phyloP scores from a whole-genome alignment of 92 coral and sea anemone species.

The Epizoanthus illoricatus region DNA sequence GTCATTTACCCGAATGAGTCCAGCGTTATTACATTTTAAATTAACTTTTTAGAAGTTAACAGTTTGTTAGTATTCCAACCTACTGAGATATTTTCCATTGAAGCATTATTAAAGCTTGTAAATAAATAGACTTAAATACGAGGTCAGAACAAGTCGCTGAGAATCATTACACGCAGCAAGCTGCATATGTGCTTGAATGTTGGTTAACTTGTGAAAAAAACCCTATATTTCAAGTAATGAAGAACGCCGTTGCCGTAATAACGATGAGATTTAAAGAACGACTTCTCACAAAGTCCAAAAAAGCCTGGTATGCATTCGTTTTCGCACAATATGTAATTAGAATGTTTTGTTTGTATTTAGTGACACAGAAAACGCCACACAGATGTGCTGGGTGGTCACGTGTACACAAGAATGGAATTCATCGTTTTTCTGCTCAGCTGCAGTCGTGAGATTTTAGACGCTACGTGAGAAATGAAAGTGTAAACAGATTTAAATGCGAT shows the following conservation, averaged over 20 bases:
- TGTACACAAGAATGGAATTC: neutral
- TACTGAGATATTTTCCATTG: slow-evolving; percentile 21
- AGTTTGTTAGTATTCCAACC: slow-evolving; percentile 32
- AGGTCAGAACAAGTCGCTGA: neutral
- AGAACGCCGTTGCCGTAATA: no score
- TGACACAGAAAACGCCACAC: slow-evolving; percentile 22
- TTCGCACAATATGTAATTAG: slow-evolving; percentile 19
- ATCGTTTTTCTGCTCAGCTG: slow-evolving; percentile 29
- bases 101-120: slow-evolving; percentile 9
- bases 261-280: neutral
- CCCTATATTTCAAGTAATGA: neutral
- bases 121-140: neutral
- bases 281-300: neutral
- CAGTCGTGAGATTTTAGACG: slow-evolving; percentile 1
- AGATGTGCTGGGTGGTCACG: slow-evolving; percentile 38
- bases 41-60: slow-evolving; percentile 39
- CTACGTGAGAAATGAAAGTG: slow-evolving; percentile 24
- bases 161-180: neutral
- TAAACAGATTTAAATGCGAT: slow-evolving; percentile 4
- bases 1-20: slow-evolving; percentile 16
- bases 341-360: slow-evolving; percentile 17
- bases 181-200: neutral
- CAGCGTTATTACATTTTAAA: slow-evolving; percentile 10
- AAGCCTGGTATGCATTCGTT: slow-evolving; percentile 17
- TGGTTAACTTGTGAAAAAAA: neutral